Evolutionary conservation across 2,888 invertebrate species (phyloP), one percentile per base, ranked within the genome.

Genomic region (Xylota sylvarum): DNA sequence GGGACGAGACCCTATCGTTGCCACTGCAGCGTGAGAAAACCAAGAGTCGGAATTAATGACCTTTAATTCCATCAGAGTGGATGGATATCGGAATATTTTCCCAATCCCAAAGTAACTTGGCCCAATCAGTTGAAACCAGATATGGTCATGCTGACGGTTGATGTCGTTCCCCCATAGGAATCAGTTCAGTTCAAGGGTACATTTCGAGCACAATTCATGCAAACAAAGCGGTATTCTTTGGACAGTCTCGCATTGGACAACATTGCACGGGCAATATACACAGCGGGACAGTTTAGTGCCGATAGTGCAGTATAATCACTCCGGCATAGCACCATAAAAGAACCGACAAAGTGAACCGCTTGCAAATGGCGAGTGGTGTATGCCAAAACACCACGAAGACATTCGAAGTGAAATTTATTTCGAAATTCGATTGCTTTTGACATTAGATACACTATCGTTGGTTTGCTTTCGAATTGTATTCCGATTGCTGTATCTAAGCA

Each of bases 21-120:
- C 55, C 56, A 37, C 12, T 14, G 79, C 32, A 17, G 74, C 81
- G 85, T 85, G 85, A 85, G 85, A 85, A 85, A 70, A 58, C 12
- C 50, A 7, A 50, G 64, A 35, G 58, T 67, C 14, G 12, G 27
- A 40, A 37, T 74, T 74, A 67, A 80, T 69, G 60, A 83, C 56
- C 56, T 43, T 78, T 78, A 37, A 60, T 46, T 60, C 67, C 35
- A 48, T 5, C 10, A 10, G 1, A 27, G 40, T 6, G 17, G 27
- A 37, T n/a, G 50, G 37, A 40, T 23, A 62, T 76, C 52, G 52
- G 46, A 67, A 50, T 67, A 73, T 67, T 69, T 69, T 1, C n/a
- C n/a, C 3, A 62, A 55, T 67, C 37, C 19, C 19, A 37, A 55
- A 55, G 32, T 27, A 37, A 50, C n/a, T n/a, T n/a, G n/a, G n/a